phyloP scores from a whole-genome alignment of 2,797 vertebrate genomes.

The Apogon hyalosoma region DNA sequence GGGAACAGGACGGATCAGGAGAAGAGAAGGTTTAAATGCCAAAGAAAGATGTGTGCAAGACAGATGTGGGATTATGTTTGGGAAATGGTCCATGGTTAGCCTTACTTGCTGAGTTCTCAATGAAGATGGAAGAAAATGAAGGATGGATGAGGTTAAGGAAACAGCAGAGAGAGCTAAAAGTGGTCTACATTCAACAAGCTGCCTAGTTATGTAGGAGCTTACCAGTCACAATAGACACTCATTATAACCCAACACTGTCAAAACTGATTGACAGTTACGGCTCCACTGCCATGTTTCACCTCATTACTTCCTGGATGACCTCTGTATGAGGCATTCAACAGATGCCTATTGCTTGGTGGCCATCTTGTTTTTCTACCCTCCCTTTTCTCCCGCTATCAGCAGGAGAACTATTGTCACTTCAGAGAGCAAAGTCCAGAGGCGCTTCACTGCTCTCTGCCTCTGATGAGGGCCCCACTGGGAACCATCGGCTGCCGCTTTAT shows the following conservation, averaged over 20 bases:
- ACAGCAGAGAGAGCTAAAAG: conserved; percentile 44
- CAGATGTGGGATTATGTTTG: conserved; percentile 73
- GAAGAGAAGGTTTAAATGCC: conserved; percentile 52
- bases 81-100: conserved; percentile 68
- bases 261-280: conserved; percentile 66
- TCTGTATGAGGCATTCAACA: conserved; percentile 54
- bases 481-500: conserved; percentile 60
- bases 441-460: conserved; percentile 49
- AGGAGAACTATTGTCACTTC: conserved; percentile 65
- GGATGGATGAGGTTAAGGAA: conserved; percentile 54
- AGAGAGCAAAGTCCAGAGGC: conserved; percentile 63
- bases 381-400: conserved; percentile 37
- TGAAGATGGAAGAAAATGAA: conserved; percentile 39
- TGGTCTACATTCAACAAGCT: conserved; percentile 49
- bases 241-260: conserved; percentile 58
- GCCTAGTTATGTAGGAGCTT: conserved; percentile 55
- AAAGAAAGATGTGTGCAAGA: conserved; percentile 64
- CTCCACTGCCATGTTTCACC: conserved; percentile 53
- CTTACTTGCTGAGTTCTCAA: conserved; percentile 52
- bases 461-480: conserved; percentile 73
- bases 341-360: conserved; percentile 53
- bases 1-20: background rate
- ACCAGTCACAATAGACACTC: conserved; percentile 50
- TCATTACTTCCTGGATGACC: conserved; percentile 74
- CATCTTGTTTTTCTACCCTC: conserved; percentile 61